Conservation (phyloP, 2,888 invertebrate species). For the Apocheima hispidaria region DNA sequence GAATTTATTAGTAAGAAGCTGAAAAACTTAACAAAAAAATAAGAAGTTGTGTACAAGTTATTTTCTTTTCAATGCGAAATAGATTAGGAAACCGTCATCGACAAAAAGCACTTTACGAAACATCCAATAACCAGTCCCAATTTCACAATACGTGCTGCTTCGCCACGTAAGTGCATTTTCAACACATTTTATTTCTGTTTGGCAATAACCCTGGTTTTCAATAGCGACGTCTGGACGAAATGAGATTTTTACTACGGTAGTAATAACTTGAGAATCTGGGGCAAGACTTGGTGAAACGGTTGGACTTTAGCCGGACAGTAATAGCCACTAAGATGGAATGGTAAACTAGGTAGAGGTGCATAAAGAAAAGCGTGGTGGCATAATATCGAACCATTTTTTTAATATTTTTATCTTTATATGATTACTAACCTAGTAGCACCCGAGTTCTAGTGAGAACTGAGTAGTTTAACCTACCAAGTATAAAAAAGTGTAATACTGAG, state of each 20-base stretch:
- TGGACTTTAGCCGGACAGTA: constrained; percentile 10
- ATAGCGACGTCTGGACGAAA: constrained; percentile 60
- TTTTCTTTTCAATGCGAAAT: neutral
- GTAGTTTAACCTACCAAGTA: no score
- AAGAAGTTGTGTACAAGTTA: neutral
- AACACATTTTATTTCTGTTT: constrained; percentile 60
- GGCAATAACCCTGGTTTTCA: constrained; percentile 65
- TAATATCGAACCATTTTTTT: no score
- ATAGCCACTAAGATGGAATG: neutral
- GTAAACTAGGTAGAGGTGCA: no score
- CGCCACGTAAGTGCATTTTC: constrained; percentile 50
- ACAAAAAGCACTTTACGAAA: constrained; percentile 19
- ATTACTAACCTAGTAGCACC: no score
- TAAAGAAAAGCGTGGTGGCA: no score
- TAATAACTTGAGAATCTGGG: constrained; percentile 63
- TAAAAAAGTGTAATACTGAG: no score
- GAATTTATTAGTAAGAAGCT: no score
- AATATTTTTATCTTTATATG: no score
- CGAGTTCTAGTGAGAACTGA: no score
- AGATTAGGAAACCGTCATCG: constrained; percentile 1
- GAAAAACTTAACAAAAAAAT: no score
- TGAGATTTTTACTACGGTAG: constrained; percentile 66
- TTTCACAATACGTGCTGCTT: constrained; percentile 29
- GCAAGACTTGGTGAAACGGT: constrained; percentile 40
- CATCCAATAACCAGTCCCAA: constrained; percentile 26